Evolutionary conservation across 2,797 vertebrate species (phyloP), one percentile per base, ranked within the genome.

Genomic region (Syngnathus acus): DNA sequence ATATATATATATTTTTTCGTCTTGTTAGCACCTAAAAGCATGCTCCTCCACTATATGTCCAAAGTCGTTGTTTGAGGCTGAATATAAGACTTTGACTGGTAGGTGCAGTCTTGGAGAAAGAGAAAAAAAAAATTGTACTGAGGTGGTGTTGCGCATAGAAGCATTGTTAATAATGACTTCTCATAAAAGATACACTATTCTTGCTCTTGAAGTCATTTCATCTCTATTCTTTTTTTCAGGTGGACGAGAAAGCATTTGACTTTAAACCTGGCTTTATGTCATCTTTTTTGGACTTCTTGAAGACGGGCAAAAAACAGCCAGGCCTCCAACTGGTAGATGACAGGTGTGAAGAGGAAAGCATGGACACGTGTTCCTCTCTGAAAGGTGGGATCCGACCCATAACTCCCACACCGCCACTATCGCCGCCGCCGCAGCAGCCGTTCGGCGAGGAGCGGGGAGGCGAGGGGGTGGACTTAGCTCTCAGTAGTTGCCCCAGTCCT

Each of bases 231-330:
- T 71, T 39, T 71, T 70, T 74, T 3, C 80, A 95, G 90, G 86
- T 90, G 67, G 94, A 96, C 38, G 94, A 95, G 64, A 95, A 94
- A 53, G 85, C 91, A 67, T 91, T 93, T 0, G 94, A 96, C 85
- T 91, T 94, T 84, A 95, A 94, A 79, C 93, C 95, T 0, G 93
- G 93, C 26, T 95, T 97, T 75, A 94, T 96, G 91, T 93, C 93
- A 9, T 96, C 94, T 38, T 95, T 97, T 83, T 59, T 95, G 82
- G 94, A 97, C 77, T 95, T 95, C 71, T 85, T 97, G 62, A 96
- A 95, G 76, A 93, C 93, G 0, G 93, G 94, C 58, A 96, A 94
- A 66, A 92, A 93, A 65, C 93, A 83, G 62, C 42, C 79, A 19
- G 78, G 78, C 72, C 75, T 60, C 58, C 91, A 72, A 73, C 6